These are phyloP conservation scores for Drosophila macrothrix DNA, from an alignment of 2,888 invertebrate genomes.

Conservation along the genomic window DNA sequence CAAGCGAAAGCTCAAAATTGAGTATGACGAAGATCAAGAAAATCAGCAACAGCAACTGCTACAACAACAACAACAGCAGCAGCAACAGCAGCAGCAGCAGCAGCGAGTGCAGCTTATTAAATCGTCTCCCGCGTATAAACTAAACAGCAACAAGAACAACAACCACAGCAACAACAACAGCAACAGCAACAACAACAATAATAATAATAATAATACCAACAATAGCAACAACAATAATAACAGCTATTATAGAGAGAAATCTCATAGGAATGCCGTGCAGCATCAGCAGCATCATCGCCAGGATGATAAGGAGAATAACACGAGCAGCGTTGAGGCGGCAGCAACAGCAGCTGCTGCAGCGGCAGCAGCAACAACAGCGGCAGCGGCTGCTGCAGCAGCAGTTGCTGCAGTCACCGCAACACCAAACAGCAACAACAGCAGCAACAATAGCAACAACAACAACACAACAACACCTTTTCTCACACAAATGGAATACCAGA, in stretches of 20 bases:
- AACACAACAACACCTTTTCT: constrained; percentile 68
- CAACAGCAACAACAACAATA: constrained; percentile 51
- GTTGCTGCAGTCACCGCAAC: constrained; percentile 32
- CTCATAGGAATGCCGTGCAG: constrained; percentile 73
- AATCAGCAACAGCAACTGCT: constrained; percentile 64
- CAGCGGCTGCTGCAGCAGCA: constrained; percentile 41
- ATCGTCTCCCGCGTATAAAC: constrained; percentile 85
- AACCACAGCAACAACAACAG: constrained; percentile 53
- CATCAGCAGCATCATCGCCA: constrained; percentile 48
- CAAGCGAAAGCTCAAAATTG: constrained; percentile 73
- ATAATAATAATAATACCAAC: constrained; percentile 49
- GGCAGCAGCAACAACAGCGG: constrained; percentile 27
- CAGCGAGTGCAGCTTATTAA: constrained; percentile 84
- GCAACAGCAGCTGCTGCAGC: constrained; percentile 29
- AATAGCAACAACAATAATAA: constrained; percentile 53
- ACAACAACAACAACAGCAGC: neutral
- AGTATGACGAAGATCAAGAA: constrained; percentile 79
- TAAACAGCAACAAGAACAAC: constrained; percentile 70
- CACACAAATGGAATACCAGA: constrained; percentile 84
- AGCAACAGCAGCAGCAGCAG: constrained; percentile 64
- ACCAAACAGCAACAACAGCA: constrained; percentile 51
- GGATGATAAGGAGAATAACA: constrained; percentile 72
- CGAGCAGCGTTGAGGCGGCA: constrained; percentile 47
- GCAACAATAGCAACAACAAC: constrained; percentile 54
- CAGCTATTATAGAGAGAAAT: constrained; percentile 74